Evolutionary conservation across 2,888 invertebrate genomes (phyloP).

Genomic region (Leptinotarsa haldemani): DNA sequence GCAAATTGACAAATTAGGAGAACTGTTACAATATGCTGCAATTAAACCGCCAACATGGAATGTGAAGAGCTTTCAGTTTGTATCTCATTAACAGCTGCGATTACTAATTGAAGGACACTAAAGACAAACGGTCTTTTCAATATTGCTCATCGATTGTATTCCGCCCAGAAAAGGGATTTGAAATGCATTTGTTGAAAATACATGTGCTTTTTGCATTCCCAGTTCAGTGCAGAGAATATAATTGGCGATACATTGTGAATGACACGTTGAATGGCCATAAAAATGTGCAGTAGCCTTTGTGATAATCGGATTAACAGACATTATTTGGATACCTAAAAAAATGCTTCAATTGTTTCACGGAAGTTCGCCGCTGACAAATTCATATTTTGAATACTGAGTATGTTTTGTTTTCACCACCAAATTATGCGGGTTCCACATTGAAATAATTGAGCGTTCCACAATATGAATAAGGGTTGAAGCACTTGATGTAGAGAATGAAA

Average conservation of each 20-base stretch:
- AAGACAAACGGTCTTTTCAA: conserved; percentile 23
- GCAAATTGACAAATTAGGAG: too few relatives aligned
- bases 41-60: not conserved
- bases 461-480: conserved; percentile 13
- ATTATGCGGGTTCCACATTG: not conserved
- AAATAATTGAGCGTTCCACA: conserved; percentile 5
- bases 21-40: too few relatives aligned
- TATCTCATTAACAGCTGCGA: conserved; percentile 19
- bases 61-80: conserved; percentile 19
- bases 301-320: conserved; percentile 37
- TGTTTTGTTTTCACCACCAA: conserved; percentile 10
- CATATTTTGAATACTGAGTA: conserved; percentile 16
- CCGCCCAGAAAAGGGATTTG: not conserved
- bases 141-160: conserved; percentile 15
- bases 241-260: conserved; percentile 40
- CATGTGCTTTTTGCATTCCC: conserved; percentile 2
- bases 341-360: conserved; percentile 11
- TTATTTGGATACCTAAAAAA: conserved; percentile 21
- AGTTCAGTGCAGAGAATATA: conserved; percentile 33
- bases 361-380: not conserved
- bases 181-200: conserved; percentile 24
- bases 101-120: conserved; percentile 13
- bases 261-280: conserved; percentile 44
- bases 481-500: conserved; percentile 4
- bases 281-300: conserved; percentile 43